Conservation (phyloP, 2,797 vertebrate species). For the Tokudaia muenninki region DNA sequence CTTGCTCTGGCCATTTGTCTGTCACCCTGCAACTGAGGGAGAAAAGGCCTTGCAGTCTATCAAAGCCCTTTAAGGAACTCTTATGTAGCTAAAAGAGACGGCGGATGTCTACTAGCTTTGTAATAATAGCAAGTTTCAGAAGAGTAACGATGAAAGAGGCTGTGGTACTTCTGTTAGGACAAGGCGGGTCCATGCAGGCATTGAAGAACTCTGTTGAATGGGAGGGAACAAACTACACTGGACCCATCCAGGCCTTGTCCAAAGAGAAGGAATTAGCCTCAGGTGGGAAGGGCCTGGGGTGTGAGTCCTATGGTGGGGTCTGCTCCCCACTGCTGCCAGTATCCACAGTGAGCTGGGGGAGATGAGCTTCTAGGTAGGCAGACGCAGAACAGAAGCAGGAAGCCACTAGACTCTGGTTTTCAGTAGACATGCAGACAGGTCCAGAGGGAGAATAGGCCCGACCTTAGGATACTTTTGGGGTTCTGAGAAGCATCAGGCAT, state of each 20-base stretch:
- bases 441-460: no score
- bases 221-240: not conserved
- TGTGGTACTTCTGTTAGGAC: not conserved
- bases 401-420: not conserved
- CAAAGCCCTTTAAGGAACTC: not conserved
- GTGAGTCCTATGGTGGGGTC: not conserved
- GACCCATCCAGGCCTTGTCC: not conserved
- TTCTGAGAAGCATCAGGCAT: not conserved
- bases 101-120: not conserved
- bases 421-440: not conserved
- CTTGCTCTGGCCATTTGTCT: not conserved
- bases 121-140: slow-evolving; percentile 49
- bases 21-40: not conserved
- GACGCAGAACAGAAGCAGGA: not conserved
- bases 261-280: not conserved
- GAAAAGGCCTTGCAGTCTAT: not conserved
- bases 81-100: not conserved
- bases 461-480: not conserved
- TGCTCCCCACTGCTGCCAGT: no score
- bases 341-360: not conserved
- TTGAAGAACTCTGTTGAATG: not conserved
- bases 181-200: not conserved
- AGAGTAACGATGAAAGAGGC: slow-evolving; percentile 3
- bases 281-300: not conserved
- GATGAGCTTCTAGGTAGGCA: not conserved